Conservation (phyloP, 1,140 invertebrate genomes). For the Musca vetustissima region DNA sequence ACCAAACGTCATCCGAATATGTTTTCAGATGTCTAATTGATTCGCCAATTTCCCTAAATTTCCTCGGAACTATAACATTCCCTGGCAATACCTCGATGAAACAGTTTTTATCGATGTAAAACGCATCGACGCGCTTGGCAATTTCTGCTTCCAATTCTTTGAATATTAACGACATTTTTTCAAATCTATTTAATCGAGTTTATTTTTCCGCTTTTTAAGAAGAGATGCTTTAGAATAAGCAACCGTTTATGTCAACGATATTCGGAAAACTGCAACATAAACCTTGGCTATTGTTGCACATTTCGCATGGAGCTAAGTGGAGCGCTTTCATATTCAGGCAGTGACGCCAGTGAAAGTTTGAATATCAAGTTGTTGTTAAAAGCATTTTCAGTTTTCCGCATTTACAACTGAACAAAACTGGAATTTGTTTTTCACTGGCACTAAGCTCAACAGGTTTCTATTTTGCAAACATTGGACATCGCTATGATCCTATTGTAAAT, state of each 20-base stretch:
- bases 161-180: conserved; percentile 62
- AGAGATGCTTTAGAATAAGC: background rate
- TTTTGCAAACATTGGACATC: too few relatives aligned
- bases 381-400: too few relatives aligned
- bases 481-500: too few relatives aligned
- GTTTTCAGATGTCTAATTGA: conserved; percentile 69
- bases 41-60: conserved; percentile 67
- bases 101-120: conserved; percentile 68
- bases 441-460: too few relatives aligned
- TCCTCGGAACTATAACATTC: conserved; percentile 66
- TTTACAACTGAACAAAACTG: too few relatives aligned
- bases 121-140: conserved; percentile 63
- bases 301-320: background rate
- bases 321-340: too few relatives aligned
- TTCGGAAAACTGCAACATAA: conserved; percentile 12
- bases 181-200: background rate
- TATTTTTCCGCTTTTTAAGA: too few relatives aligned
- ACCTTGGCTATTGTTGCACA: background rate
- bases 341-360: too few relatives aligned
- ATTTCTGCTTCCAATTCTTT: conserved; percentile 64
- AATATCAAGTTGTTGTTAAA: too few relatives aligned
- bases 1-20: conserved; percentile 73
- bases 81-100: conserved; percentile 72
- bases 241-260: conserved; percentile 18
- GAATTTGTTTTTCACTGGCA: too few relatives aligned